Conservation (phyloP, 2,888 invertebrate genomes). For the Hartigia nigra region DNA sequence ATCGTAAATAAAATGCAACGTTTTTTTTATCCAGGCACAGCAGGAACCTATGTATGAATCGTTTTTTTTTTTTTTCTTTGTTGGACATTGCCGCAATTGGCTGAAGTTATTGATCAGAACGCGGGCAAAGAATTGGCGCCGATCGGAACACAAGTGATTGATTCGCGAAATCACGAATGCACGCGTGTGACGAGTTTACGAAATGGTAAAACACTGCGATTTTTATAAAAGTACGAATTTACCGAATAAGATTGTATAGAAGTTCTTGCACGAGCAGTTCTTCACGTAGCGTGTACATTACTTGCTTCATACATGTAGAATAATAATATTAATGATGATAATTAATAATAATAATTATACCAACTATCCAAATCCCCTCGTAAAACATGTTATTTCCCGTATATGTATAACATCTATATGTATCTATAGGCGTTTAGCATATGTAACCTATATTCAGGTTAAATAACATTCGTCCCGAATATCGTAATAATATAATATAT, state of each 20-base stretch:
- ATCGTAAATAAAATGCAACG: slow-evolving; percentile 36
- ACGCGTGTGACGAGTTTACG: not conserved
- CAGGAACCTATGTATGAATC: slow-evolving; percentile 29
- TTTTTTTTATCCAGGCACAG: slow-evolving; percentile 40
- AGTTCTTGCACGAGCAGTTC: not conserved
- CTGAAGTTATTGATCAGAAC: not conserved
- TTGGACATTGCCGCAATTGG: not conserved
- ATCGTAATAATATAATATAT: slow-evolving; percentile 50
- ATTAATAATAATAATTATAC: slow-evolving; percentile 39
- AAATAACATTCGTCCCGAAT: slow-evolving; percentile 58
- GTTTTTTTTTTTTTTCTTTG: not conserved
- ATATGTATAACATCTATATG: slow-evolving; percentile 51
- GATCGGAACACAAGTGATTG: not conserved
- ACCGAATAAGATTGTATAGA: not conserved
- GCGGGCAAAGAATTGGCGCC: not conserved
- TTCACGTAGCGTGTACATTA: not conserved
- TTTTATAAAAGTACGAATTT: slow-evolving; percentile 9
- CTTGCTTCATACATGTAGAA: not conserved
- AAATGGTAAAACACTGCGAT: not conserved
- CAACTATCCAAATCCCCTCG: slow-evolving; percentile 52
- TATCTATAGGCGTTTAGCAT: slow-evolving; percentile 41
- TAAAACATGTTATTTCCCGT: slow-evolving; percentile 51
- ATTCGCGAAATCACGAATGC: not conserved
- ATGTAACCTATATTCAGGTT: slow-evolving; percentile 53
- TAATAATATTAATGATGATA: slow-evolving; percentile 28